Evolutionary conservation across 2,113 vertebrate genomes (phyloP).

Genomic region (Microcebus ravelobensis): DNA sequence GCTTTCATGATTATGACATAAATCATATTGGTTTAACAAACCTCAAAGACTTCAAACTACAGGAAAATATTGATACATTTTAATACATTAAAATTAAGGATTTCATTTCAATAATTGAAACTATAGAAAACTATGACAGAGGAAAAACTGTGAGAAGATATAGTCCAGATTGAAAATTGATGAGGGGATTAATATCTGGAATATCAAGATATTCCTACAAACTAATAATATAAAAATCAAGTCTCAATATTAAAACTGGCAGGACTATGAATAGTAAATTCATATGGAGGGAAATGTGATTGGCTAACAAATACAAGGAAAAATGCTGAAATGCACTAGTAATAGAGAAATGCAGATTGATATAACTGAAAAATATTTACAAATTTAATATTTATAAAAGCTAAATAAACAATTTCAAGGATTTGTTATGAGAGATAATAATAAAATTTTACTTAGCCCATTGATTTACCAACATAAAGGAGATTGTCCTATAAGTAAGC

Average conservation of each 20-base stretch:
- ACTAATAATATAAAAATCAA: not conserved
- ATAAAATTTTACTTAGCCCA: not conserved
- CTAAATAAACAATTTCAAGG: not conserved
- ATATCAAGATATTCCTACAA: not conserved
- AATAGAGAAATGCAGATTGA: not conserved
- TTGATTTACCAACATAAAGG: not conserved
- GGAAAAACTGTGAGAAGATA: not conserved
- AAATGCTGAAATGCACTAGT: not conserved
- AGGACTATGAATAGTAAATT: not conserved
- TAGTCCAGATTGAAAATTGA: not conserved
- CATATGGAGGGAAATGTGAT: not conserved
- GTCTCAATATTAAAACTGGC: not conserved
- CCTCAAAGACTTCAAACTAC: not conserved
- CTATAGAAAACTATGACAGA: not conserved
- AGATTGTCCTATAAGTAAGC: not conserved
- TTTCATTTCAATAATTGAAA: not conserved
- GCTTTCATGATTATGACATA: not conserved
- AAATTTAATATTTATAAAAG: not conserved
- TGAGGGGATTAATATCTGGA: not conserved
- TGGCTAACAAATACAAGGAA: not conserved
- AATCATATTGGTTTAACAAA: not conserved
- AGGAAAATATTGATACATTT: not conserved
- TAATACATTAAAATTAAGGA: not conserved
- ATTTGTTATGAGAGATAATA: not conserved
- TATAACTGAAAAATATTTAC: not conserved